phyloP scores from a whole-genome alignment of 2,888 invertebrate genomes.

The Heliconius cydno region DNA sequence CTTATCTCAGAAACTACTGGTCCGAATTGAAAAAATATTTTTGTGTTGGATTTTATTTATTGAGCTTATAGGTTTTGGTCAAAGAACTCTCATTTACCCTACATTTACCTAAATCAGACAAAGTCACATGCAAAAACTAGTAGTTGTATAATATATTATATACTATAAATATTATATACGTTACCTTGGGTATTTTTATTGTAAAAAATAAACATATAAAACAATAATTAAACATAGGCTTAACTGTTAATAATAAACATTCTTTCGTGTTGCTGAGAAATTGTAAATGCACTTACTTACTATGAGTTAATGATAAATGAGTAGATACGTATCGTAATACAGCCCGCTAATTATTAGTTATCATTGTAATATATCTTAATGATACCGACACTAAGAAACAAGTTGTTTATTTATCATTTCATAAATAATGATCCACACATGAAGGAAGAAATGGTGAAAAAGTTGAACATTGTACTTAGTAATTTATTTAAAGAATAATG shows the following conservation, averaged over 20 bases:
- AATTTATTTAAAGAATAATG: neutral
- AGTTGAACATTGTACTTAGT: neutral
- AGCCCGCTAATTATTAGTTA: conserved; percentile 65
- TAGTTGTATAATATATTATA: no score
- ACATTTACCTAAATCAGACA: no score
- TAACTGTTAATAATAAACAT: neutral
- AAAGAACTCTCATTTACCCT: no score
- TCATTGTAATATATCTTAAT: conserved; percentile 53
- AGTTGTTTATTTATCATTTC: conserved; percentile 26
- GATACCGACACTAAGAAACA: conserved; percentile 23
- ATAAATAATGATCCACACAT: conserved; percentile 17
- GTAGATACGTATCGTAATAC: conserved; percentile 55
- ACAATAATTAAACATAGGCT: neutral
- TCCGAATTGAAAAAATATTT: no score
- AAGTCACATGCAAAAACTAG: no score
- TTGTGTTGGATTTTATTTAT: no score
- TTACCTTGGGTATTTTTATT: no score
- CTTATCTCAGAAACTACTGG: no score
- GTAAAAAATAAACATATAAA: no score
- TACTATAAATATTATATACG: no score
- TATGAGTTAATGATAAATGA: conserved; percentile 64
- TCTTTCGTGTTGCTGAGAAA: conserved; percentile 2
- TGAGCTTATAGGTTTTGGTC: no score
- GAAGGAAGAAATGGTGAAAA: conserved; percentile 13
- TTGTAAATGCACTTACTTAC: conserved; percentile 39